These are phyloP conservation scores for Lithophane ornitopus DNA, from an alignment of 2,888 invertebrate species.

Conservation along the genomic window DNA sequence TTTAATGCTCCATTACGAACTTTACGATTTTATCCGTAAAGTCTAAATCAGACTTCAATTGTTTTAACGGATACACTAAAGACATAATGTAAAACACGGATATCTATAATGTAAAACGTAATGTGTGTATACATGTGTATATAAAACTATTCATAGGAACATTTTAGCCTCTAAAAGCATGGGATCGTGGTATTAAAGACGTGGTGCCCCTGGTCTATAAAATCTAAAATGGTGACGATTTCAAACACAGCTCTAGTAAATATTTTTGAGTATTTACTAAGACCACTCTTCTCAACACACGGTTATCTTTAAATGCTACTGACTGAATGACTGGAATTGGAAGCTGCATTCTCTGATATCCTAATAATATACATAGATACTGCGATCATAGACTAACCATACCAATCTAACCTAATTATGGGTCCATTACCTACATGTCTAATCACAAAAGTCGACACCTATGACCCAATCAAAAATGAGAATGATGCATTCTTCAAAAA, in stretches of 20 bases:
- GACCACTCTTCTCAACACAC: not conserved
- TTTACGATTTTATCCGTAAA: constrained; percentile 62
- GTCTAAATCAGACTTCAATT: constrained; percentile 56
- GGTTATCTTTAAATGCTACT: not conserved
- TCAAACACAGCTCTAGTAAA: not conserved
- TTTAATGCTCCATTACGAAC: constrained; percentile 59
- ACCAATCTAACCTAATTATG: not conserved
- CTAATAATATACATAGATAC: not conserved
- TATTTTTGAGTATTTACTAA: not conserved
- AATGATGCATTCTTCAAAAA: constrained; percentile 1
- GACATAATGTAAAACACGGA: constrained; percentile 12
- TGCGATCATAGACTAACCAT: not conserved
- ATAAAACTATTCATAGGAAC: constrained; percentile 21
- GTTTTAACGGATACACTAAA: constrained; percentile 40
- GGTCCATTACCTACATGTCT: too few species aligned
- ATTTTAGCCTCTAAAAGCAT: not conserved
- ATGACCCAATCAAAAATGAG: not conserved
- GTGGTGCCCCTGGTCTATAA: not conserved
- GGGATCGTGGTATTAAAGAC: not conserved
- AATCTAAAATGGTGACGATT: not conserved
- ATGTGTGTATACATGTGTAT: too few species aligned
- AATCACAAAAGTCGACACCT: not conserved
- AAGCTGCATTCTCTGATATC: not conserved
- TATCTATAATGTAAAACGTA: too few species aligned
- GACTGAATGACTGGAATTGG: not conserved